phyloP scores from a whole-genome alignment of 2,797 vertebrate species.

The Eulemur albifrons region DNA sequence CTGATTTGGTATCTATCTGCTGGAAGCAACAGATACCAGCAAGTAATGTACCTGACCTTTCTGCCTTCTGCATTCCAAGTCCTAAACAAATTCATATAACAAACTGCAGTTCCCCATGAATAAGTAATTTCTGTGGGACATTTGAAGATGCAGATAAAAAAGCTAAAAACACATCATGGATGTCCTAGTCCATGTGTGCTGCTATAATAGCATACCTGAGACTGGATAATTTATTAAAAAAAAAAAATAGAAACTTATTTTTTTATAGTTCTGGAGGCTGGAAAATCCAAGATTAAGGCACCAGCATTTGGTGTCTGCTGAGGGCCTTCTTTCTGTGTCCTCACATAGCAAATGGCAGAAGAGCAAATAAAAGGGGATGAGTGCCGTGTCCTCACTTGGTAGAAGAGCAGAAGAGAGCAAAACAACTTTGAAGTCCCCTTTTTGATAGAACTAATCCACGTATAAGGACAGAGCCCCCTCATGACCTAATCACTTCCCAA shows the following conservation, averaged over 20 bases:
- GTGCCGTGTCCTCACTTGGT: neutral
- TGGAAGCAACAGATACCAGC: neutral
- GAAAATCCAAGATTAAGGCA: neutral
- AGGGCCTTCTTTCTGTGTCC: neutral
- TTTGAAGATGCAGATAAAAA: neutral
- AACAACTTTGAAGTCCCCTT: neutral
- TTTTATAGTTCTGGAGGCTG: no score
- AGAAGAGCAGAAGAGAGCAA: neutral
- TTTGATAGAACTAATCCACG: neutral
- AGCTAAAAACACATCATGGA: neutral
- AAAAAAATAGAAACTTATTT: neutral
- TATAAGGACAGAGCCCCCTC: neutral
- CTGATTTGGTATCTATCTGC: neutral
- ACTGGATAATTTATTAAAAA: neutral
- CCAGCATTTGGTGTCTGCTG: neutral
- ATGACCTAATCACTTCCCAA: no score
- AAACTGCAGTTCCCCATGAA: neutral
- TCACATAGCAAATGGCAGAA: neutral
- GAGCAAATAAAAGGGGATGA: neutral
- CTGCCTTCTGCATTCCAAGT: neutral
- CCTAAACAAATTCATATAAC: neutral
- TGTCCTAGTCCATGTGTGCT: neutral
- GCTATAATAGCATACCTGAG: neutral
- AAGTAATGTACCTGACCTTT: conserved; percentile 11
- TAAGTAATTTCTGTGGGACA: neutral